Base-by-base conservation (phyloP, 2,888 invertebrate genomes). In the Hylaea fasciaria region DNA sequence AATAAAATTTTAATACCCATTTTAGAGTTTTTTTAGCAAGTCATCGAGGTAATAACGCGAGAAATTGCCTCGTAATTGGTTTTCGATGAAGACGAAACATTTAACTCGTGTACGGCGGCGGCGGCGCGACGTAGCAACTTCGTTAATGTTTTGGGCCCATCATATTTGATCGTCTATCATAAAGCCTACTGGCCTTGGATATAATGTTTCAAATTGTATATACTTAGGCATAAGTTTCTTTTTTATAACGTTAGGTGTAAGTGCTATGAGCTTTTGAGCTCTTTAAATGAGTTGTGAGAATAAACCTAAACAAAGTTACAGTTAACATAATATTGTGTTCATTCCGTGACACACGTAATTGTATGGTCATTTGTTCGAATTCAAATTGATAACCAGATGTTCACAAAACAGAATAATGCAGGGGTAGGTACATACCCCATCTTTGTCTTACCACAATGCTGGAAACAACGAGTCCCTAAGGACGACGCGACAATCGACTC, bases 41-140 rank as follows among this genome's bases (percentile, higher is more conserved):
- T 87, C 84, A 86, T 80, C 69, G 64, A 69, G 72, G 78, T 72
- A 80, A 81, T 82, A 78, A 74, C 73, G 66, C 70, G 71, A 78
- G 78, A 73, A 78, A 82, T 81, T 77, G 70, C 65, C 62, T 72
- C 61, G 73, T 81, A 77, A 82, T 81, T 79, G 76, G 71, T 74
- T 79, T 78, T 73, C 72, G 73, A 81, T 78, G 76, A 71, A 73
- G 77, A 77, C 66, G 65, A 57, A 67, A 67, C 63, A 64, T 67
- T 72, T 68, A 68, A 54, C 50, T 49, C 46, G 22, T 3, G 41
- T 58, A 39, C 41, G 41, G 35, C 37, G 48, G 32, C 32, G 32
- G 22, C 12, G 40, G 7, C 13, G 32, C 2, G 7, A 32, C 22
- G 17, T 22, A 46, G 39, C 37, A 47, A 47, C 29, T 39, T 37